phyloP scores from a whole-genome alignment of 2,797 vertebrate species.

The Australoheros facetus region DNA sequence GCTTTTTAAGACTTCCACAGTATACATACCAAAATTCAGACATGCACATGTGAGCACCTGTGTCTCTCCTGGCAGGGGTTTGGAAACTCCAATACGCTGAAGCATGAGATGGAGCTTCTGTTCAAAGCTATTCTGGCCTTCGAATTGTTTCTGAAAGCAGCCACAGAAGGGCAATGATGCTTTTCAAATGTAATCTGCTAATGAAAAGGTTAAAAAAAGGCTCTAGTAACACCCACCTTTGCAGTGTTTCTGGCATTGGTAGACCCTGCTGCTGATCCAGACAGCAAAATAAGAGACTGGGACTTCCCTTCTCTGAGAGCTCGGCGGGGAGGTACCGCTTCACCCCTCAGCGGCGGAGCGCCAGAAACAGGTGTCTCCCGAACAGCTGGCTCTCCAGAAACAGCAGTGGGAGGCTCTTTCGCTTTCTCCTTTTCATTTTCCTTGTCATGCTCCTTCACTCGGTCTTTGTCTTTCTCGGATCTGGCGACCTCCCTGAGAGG shows the following conservation, averaged over 20 bases:
- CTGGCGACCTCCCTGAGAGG: conserved; percentile 88
- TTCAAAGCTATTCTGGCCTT: conserved; percentile 91
- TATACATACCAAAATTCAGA: conserved; percentile 2
- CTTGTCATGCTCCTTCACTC: conserved; percentile 78
- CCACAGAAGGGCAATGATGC: conserved; percentile 7
- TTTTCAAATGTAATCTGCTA: not conserved
- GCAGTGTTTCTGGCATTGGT: conserved; percentile 77
- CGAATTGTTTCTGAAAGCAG: conserved; percentile 86
- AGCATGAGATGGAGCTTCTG: conserved; percentile 95
- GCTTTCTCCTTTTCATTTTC: conserved; percentile 79
- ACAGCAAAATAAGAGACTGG: conserved; percentile 94
- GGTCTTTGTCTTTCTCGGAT: conserved; percentile 83
- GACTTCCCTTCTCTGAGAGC: conserved; percentile 93
- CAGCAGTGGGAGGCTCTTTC: conserved; percentile 61
- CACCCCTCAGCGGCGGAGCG: conserved; percentile 81
- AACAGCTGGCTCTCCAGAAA: conserved; percentile 62
- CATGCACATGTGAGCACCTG: conserved; percentile 60
- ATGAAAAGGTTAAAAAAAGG: not conserved
- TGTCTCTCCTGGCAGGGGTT: conserved; percentile 85
- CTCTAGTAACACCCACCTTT: conserved; percentile 79
- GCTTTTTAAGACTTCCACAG: not conserved
- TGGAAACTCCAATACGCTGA: conserved; percentile 93
- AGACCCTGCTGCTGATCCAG: conserved; percentile 85
- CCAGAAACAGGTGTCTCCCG: conserved; percentile 76
- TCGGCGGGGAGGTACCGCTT: conserved; percentile 84